These are phyloP conservation scores for Notarius lentiginosus DNA, from an alignment of 2,113 vertebrate genomes.

Conservation along the genomic window DNA sequence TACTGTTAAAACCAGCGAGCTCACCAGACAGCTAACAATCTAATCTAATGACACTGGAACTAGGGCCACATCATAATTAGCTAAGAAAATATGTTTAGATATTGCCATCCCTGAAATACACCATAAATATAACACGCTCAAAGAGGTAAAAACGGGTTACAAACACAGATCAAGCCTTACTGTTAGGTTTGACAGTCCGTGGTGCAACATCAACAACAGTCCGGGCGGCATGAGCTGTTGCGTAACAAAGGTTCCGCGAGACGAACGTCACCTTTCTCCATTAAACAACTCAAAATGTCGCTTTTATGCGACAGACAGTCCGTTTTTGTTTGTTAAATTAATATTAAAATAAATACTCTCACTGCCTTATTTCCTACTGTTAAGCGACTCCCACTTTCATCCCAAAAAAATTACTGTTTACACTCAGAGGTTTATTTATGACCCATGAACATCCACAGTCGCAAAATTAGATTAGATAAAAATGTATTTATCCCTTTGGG, in stretches of 20 bases:
- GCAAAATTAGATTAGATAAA: too few relatives aligned
- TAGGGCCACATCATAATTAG: too few relatives aligned
- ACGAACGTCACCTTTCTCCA: not conserved
- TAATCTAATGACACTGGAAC: not conserved
- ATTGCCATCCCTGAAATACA: not conserved
- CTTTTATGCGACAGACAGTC: not conserved
- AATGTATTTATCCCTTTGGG: too few relatives aligned
- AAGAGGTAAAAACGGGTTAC: not conserved
- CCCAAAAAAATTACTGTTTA: not conserved
- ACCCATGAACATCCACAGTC: too few relatives aligned
- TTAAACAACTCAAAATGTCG: not conserved
- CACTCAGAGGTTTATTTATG: not conserved
- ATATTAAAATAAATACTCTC: not conserved
- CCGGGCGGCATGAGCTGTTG: slow-evolving; percentile 29
- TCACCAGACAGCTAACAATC: not conserved
- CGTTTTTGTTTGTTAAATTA: not conserved
- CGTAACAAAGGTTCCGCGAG: slow-evolving; percentile 51
- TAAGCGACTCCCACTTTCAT: not conserved
- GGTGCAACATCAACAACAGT: slow-evolving; percentile 51
- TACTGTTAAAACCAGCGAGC: not conserved
- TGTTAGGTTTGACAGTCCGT: slow-evolving; percentile 34
- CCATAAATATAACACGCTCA: not conserved
- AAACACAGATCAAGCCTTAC: slow-evolving; percentile 51
- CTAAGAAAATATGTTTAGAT: not conserved
- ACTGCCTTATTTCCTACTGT: not conserved